phyloP scores from a whole-genome alignment of 2,113 vertebrate genomes.

The Sinocyclocheilus grahami region DNA sequence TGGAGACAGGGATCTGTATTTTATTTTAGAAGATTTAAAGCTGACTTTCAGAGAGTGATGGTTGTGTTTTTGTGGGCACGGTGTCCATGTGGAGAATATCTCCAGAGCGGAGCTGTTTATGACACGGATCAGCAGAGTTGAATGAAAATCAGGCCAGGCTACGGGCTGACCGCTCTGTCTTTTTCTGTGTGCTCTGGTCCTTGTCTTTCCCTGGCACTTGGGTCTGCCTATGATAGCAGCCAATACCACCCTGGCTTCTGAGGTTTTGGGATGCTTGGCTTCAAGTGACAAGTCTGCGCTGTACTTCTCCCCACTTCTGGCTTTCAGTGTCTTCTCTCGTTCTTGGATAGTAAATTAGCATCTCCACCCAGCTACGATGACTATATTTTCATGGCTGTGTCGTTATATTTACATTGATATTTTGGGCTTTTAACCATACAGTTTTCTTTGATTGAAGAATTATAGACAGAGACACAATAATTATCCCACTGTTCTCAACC shows the following conservation, averaged over 20 bases:
- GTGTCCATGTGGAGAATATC: conserved; percentile 26
- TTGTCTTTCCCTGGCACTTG: conserved; percentile 34
- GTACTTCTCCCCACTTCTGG: background rate
- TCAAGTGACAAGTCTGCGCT: conserved; percentile 13
- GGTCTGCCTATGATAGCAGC: background rate
- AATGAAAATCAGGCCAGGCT: conserved; percentile 29
- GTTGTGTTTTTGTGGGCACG: background rate
- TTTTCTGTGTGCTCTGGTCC: conserved; percentile 45
- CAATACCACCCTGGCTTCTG: conserved; percentile 43
- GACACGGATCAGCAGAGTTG: conserved; percentile 28
- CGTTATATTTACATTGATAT: conserved; percentile 45
- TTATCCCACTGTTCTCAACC: conserved; percentile 11
- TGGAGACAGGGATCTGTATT: background rate
- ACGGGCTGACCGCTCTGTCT: conserved; percentile 18
- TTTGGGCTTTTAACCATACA: conserved; percentile 44
- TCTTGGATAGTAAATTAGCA: conserved; percentile 13
- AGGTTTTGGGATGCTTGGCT: conserved; percentile 33
- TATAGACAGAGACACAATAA: conserved; percentile 23
- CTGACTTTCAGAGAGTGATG: background rate
- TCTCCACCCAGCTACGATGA: conserved; percentile 25
- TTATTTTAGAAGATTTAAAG: background rate
- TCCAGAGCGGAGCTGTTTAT: conserved; percentile 44
- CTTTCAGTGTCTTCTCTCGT: background rate
- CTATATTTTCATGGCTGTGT: conserved; percentile 14
- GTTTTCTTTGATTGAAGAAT: conserved; percentile 53